Conservation (phyloP, 2,888 invertebrate species). For the Oegoconia quadripuncta region DNA sequence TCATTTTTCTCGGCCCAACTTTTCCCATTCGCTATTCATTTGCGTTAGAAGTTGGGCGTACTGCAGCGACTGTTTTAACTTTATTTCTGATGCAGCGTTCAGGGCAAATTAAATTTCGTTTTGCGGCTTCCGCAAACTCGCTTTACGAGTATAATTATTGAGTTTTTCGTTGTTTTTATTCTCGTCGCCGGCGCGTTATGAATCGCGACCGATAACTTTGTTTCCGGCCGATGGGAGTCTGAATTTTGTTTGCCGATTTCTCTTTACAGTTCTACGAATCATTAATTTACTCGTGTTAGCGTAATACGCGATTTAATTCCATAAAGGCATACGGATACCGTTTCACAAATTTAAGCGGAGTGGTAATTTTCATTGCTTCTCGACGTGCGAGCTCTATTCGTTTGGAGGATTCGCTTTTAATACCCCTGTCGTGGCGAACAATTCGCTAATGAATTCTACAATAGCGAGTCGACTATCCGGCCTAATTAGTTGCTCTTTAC, state of each 20-base stretch:
- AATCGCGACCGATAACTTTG: conserved; percentile 53
- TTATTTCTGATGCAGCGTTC: conserved; percentile 79
- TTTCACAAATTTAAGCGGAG: neutral
- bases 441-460: conserved; percentile 60
- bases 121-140: conserved; percentile 75
- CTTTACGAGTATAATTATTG: conserved; percentile 71
- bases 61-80: conserved; percentile 78
- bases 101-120: conserved; percentile 79
- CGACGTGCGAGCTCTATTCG: conserved; percentile 27
- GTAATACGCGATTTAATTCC: no score
- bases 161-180: conserved; percentile 51
- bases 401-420: conserved; percentile 37
- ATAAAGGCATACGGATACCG: neutral
- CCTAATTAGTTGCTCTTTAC: conserved; percentile 61
- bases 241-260: conserved; percentile 11
- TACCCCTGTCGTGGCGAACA: conserved; percentile 40
- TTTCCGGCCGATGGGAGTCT: conserved; percentile 36
- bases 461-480: conserved; percentile 54
- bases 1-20: conserved; percentile 76
- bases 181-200: conserved; percentile 40
- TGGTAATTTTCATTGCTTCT: conserved; percentile 13
- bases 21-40: conserved; percentile 79
- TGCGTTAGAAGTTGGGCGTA: conserved; percentile 77
- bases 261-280: no score
- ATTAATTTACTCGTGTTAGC: no score